Percentiles rank a stretch among this genome's conserved stretches.
These are phyloP conservation scores for Coelopa pilipes DNA, from an alignment of 2,888 invertebrate genomes.

Conservation along the genomic window DNA sequence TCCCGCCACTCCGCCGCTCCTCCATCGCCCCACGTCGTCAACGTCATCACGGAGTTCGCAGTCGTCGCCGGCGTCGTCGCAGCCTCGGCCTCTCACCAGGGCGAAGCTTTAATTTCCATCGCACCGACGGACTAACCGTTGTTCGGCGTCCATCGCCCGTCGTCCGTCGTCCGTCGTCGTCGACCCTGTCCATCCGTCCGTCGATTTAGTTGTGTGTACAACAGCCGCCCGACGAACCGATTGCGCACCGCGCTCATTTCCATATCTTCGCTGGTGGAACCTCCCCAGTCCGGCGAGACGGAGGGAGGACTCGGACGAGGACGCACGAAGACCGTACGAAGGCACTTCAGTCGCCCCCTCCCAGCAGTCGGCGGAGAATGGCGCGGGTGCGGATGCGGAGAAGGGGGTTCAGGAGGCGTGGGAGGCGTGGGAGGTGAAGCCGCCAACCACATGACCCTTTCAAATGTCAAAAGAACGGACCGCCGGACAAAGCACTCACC, in stretches of 20 bases:
- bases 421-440: not conserved
- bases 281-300: not conserved
- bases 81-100: not conserved
- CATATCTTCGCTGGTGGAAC: conserved; percentile 13
- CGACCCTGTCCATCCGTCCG: not conserved
- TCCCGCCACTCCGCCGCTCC: too few relatives aligned
- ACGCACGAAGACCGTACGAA: not conserved
- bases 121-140: not conserved
- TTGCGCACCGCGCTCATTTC: conserved; percentile 17
- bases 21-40: not conserved
- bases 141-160: too few relatives aligned
- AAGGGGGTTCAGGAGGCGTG: not conserved
- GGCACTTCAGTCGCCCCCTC: not conserved
- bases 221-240: conserved; percentile 25
- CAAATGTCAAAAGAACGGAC: conserved; percentile 29
- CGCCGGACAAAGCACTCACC: conserved; percentile 14
- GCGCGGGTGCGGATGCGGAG: not conserved
- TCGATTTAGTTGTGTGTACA: conserved; percentile 19
- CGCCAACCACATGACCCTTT: conserved; percentile 23
- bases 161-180: too few relatives aligned
- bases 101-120: conserved; percentile 19
- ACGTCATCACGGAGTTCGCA: too few relatives aligned
- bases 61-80: not conserved
- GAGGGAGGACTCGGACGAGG: not conserved
- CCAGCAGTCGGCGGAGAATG: not conserved